Evolutionary conservation across 2,888 invertebrate species (phyloP), one percentile per base, ranked within the genome.

Genomic region (Stenoptilia bipunctidactyla): DNA sequence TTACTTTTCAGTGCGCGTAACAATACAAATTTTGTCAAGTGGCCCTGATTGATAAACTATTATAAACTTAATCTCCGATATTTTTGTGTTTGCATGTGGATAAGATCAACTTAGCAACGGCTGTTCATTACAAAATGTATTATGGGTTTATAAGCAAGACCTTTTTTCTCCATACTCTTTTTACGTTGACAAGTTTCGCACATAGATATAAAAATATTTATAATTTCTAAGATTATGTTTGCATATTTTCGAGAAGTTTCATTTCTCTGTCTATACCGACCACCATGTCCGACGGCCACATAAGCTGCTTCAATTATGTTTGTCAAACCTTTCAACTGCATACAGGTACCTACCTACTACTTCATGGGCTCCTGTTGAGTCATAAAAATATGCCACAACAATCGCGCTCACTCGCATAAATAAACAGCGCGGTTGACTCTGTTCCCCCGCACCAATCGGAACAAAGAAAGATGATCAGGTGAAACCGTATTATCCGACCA

Each of bases 11-110:
- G 44, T 4, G 69, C 40, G 37, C 64, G 47, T 3, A 72, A 47
- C 9, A 52, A 37, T 13, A 69, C 53, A 52, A 70, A 72, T 55
- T 71, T 66, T n/a, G 68, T 71, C 1, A 57, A 39, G 45, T 66
- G 61, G 40, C 68, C 66, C 49, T 69, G 66, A n/a, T n/a, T n/a
- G n/a, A 40, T 67, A 66, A 2, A 61, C 56, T 40, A 69, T 41
- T 20, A 71, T 61, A 44, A 66, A 71, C 41, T 61, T 66, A 61
- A 15, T 55, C 41, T 13, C 47, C 46, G 51, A 20, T 70, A 63
- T 37, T 50, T 37, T 38, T 58, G 51, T 9, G 56, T 41, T 43
- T 70, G 61, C 47, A 65, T 47, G 46, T 70, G 64, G 27, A 67
- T 64, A 1, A 69, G 43, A 48, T 69, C 63, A 1, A 65, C 63